Evolutionary conservation across 2,797 vertebrate genomes (phyloP).

Genomic region (Cynopterus sphinx): DNA sequence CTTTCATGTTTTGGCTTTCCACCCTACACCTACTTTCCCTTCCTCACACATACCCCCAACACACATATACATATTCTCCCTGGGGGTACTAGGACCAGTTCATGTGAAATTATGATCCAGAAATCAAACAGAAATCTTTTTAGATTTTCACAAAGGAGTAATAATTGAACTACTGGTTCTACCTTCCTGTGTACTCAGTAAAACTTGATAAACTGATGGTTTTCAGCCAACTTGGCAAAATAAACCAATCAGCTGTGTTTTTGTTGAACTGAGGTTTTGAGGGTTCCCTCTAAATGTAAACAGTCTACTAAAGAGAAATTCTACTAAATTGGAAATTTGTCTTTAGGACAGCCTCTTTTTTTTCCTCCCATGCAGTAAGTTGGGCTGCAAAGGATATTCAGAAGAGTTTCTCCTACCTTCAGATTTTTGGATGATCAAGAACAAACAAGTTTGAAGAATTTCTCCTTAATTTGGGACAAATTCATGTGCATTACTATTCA

Average conservation of each 20-base stretch:
- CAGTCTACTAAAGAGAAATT: not conserved
- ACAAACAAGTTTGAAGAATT: constrained; percentile 19
- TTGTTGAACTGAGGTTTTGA: constrained; percentile 53
- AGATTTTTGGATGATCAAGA: not conserved
- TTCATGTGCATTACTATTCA: not conserved
- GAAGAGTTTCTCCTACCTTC: not conserved
- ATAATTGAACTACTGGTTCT: constrained; percentile 11
- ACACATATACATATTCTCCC: not conserved
- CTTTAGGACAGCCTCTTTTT: not conserved
- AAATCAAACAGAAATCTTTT: constrained; percentile 17
- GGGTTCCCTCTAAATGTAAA: constrained; percentile 10
- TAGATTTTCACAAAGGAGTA: constrained; percentile 41
- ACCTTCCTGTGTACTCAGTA: constrained; percentile 38
- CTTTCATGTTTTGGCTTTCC: constrained; percentile 57
- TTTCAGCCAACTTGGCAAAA: constrained; percentile 60
- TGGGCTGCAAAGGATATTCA: not conserved
- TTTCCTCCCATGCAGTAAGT: not conserved
- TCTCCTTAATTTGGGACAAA: constrained; percentile 14
- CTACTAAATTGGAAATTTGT: not conserved
- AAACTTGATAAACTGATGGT: constrained; percentile 59
- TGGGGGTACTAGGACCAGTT: not conserved
- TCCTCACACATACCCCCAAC: too few relatives aligned
- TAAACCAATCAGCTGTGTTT: constrained; percentile 65
- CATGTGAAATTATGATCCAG: constrained; percentile 42
- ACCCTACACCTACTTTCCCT: not conserved